Base-by-base conservation (phyloP, 2,888 invertebrate species). In the Chesias legatella region DNA sequence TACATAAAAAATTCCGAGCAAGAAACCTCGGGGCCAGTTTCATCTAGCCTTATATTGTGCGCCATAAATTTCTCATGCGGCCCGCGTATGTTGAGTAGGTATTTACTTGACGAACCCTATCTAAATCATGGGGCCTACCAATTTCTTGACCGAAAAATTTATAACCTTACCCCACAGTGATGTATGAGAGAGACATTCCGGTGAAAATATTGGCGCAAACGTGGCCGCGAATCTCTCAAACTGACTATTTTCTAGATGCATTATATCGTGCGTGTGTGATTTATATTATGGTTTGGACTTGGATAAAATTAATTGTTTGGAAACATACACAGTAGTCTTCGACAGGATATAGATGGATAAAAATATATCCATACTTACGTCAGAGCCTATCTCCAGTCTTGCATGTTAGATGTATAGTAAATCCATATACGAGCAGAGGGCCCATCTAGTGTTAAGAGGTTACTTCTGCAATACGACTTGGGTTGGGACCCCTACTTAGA, bases 131-230 rank as follows among this genome's bases (percentile, higher is more conserved):
- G 62, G 53, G 38, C 68, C 67, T 61, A 69, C 79, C 83, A 85
- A 85, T 85, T 83, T 79, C 85, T 84, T 84, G 84, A 83, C 83
- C 85, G 76, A 79, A 79, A 80, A 84, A 85, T 84, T 84, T 83
- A 83, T 84, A 84, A 79, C 80, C 78, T 76, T 79, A 41, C 56
- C 51, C 42, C 44, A 44, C 58, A 36, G 46, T 72, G 77, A 78
- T 79, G 76, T 77, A 82, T 74, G 45, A 46, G 56, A 25, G 54
- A 60, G 65, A 73, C 71, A 70, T 68, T 69, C 61, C 47, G 42
- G 41, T 36, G 48, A 44, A 46, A 54, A 41, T 48, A 52, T 51
- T 48, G 49, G 48, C 9, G 42, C 50, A 42, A 42, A 49, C 48
- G 44, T 32, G 42, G 40, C 40, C 46, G 49, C 33, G 40, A 27